These are phyloP conservation scores for Pseudococcus jackbeardsleyi DNA, from an alignment of 2,888 invertebrate species.

Conservation along the genomic window DNA sequence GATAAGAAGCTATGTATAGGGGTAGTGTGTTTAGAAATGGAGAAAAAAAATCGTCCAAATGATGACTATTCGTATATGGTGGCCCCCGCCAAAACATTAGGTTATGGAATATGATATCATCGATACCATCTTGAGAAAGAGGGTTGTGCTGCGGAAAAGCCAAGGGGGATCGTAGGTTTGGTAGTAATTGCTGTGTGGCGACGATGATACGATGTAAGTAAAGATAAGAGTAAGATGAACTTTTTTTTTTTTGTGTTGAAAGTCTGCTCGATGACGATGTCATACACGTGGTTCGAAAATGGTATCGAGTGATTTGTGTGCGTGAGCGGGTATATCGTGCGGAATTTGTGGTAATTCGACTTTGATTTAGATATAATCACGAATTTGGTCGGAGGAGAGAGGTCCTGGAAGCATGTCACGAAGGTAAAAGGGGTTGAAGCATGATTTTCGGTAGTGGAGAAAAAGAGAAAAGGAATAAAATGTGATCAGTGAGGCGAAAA, in stretches of 20 bases:
- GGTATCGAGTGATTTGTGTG: neutral
- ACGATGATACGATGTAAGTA: neutral
- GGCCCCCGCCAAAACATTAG: no score
- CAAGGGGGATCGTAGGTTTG: neutral
- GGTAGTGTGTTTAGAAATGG: neutral
- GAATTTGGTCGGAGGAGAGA: neutral
- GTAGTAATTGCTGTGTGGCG: neutral
- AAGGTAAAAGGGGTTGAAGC: neutral
- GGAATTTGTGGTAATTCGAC: neutral
- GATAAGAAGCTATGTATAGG: neutral
- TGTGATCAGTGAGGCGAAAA: no score
- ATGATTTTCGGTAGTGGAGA: neutral
- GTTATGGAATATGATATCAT: neutral
- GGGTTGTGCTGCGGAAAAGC: neutral
- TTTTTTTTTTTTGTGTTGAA: neutral
- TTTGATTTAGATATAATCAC: slow-evolving; percentile 9
- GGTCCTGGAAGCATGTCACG: neutral
- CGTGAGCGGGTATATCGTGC: neutral
- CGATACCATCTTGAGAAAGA: neutral
- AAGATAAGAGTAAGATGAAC: neutral
- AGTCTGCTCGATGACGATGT: neutral
- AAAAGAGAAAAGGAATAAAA: neutral
- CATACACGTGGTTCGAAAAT: neutral
- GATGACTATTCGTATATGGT: neutral
- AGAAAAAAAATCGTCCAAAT: neutral